Conservation (phyloP, 2,797 vertebrate genomes). For the Danio aesculapii region DNA sequence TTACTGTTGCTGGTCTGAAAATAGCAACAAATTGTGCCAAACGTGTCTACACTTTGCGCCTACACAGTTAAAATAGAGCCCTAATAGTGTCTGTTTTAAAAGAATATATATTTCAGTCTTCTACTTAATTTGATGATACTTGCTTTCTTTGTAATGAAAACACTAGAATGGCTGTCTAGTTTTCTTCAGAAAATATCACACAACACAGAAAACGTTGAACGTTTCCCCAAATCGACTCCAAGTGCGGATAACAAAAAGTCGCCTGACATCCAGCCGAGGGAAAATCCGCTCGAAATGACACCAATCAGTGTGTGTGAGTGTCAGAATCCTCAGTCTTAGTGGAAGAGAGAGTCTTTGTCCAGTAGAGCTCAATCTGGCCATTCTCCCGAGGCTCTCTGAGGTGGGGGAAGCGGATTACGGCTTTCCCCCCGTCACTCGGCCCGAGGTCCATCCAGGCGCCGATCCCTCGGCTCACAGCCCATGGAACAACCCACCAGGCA, state of each 20-base stretch:
- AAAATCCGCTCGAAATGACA: conserved; percentile 47
- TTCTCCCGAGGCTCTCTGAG: conserved; percentile 78
- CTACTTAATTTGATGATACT: too few relatives aligned
- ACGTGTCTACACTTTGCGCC: too few relatives aligned
- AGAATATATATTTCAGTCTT: too few relatives aligned
- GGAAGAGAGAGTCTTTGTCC: conserved; percentile 64
- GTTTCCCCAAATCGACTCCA: conserved; percentile 23
- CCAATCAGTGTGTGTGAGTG: conserved; percentile 56
- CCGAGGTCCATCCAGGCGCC: conserved; percentile 78
- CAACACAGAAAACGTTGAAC: not conserved
- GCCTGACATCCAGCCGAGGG: conserved; percentile 19
- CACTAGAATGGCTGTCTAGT: too few relatives aligned
- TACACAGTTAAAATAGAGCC: too few relatives aligned
- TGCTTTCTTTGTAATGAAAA: too few relatives aligned
- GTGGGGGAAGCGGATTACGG: conserved; percentile 76
- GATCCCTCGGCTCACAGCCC: conserved; percentile 72
- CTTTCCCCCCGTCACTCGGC: conserved; percentile 77
- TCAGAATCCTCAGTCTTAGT: conserved; percentile 65
- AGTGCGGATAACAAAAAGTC: not conserved
- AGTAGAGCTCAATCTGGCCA: conserved; percentile 74
- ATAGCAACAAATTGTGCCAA: too few relatives aligned
- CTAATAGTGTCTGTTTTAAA: too few relatives aligned
- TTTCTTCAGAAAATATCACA: conserved; percentile 5
- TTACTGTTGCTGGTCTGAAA: too few relatives aligned
- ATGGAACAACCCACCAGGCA: conserved; percentile 78